Conservation (phyloP, 2,888 invertebrate species). For the Melinopterus prodromus region DNA sequence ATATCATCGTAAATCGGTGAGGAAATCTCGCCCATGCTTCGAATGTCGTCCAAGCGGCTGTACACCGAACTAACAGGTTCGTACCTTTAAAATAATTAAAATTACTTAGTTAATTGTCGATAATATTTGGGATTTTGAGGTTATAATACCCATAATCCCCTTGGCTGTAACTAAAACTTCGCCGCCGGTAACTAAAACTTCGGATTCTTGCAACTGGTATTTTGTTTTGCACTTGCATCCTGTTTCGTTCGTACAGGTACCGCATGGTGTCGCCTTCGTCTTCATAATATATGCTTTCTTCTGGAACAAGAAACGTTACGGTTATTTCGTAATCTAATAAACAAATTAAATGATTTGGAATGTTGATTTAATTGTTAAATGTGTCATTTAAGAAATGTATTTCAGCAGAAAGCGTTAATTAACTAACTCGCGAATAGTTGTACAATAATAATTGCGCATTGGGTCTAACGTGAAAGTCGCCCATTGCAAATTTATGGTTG, state of each 20-base stretch:
- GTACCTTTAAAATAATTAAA: conserved; percentile 39
- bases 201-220: conserved; percentile 52
- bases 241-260: conserved; percentile 52
- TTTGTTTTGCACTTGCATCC: conserved; percentile 51
- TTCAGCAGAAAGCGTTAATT: background rate
- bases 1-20: conserved; percentile 58
- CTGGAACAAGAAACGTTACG: conserved; percentile 35
- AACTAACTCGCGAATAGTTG: background rate
- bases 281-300: conserved; percentile 43
- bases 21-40: conserved; percentile 28
- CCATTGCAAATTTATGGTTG: conserved; percentile 4
- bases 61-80: conserved; percentile 48
- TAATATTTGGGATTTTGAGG: background rate
- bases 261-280: conserved; percentile 48
- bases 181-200: too few relatives aligned
- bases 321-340: background rate
- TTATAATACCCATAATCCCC: conserved; percentile 44
- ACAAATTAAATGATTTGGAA: background rate
- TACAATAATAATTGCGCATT: conserved; percentile 4
- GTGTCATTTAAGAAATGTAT: background rate
- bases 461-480: background rate
- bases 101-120: background rate
- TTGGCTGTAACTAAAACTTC: conserved; percentile 47
- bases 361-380: background rate
- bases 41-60: conserved; percentile 49